Evolutionary conservation across 2,113 vertebrate species (phyloP), one percentile per base, ranked within the genome.

Genomic region (Salvelinus sp.): DNA sequence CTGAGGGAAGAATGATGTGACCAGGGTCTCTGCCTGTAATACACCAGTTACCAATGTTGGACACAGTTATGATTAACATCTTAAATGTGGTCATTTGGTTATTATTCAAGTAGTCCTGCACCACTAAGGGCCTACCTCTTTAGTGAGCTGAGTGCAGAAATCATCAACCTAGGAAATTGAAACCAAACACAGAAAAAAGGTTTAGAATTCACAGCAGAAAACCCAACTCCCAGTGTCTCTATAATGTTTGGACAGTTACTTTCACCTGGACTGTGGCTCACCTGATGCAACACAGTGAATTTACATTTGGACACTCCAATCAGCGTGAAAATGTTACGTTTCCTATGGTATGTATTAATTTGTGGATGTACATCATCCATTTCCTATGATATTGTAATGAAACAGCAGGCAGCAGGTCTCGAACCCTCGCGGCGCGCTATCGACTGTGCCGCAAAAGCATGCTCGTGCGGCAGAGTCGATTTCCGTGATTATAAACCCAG

Each of bases 1-100:
- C 89, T 93, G 88, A 10, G 96, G 96, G 84, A 97, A 96, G 76
- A 92, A 92, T 10, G 80, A 89, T 33, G 92, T 91, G 0, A 97
- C 88, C 70, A 96, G 87, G 18, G 90, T 87, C 79, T 97, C 95
- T 18, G 95, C 93, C 96, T 97, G 80, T 44, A 28, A 20, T 6
- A 1, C 22, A 65, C n/a, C 4, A 14, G 5, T 3, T 47, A 22
- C 5, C 33, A 73, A n/a, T 20, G 4, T 13, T 33, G 72, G 20
- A 50, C 33, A 78, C 38, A 44, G 38, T 33, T 13, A 3, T 16
- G 7, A 20, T 38, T 68, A 33, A 7, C 47, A 54, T 4, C 50
- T 6, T 10, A 7, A 67, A 44, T 44, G 38, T 44, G 38, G 38
- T 44, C 1, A 44, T 44, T 44, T 2, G 2, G 38, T 44, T 44